Evolutionary conservation across 2,888 invertebrate species (phyloP).

Genomic region (Malacosoma neustria): DNA sequence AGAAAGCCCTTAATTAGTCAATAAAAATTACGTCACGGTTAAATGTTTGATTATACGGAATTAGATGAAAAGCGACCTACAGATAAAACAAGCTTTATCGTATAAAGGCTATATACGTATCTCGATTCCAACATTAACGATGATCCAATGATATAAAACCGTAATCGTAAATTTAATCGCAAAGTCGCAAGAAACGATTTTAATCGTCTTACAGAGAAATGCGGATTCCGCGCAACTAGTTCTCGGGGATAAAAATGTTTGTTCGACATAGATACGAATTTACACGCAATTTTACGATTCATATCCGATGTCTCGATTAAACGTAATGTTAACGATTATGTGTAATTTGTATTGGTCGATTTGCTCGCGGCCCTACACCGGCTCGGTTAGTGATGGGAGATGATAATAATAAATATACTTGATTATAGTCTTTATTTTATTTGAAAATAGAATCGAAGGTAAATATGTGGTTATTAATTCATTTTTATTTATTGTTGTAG

Average conservation of each 20-base stretch:
- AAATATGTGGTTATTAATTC: not conserved
- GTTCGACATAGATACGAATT: not conserved
- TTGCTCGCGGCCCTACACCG: not conserved
- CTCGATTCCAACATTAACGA: not conserved
- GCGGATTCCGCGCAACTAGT: constrained; percentile 36
- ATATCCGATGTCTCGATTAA: not conserved
- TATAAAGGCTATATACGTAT: no score
- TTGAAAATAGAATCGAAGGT: not conserved
- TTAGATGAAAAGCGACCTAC: no score
- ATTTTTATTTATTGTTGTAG: not conserved
- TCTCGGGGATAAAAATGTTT: constrained; percentile 12
- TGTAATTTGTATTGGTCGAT: not conserved
- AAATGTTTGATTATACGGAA: no score
- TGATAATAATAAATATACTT: not conserved
- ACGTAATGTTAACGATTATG: not conserved
- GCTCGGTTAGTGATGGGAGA: not conserved
- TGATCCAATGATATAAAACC: not conserved
- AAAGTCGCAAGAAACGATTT: constrained; percentile 19
- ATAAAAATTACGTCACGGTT: no score
- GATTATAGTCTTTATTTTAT: not conserved
- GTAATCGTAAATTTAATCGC: constrained; percentile 4
- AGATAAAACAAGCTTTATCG: no score
- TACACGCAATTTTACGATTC: not conserved
- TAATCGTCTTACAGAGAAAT: constrained; percentile 37
- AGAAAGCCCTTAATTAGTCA: no score